Conservation (phyloP, 2,113 vertebrate species). For the Crypturellus undulatus region DNA sequence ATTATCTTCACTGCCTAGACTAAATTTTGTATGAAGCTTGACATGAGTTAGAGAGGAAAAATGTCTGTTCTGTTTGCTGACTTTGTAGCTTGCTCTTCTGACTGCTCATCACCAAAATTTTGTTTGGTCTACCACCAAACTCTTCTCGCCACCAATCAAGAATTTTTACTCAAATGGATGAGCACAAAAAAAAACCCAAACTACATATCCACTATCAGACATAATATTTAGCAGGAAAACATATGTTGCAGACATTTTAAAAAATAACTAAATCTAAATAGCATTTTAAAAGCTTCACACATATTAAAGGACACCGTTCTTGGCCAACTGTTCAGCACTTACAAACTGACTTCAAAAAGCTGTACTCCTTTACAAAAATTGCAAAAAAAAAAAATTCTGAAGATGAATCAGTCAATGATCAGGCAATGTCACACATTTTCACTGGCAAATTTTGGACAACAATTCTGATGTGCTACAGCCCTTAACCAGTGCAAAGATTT, state of each 20-base stretch:
- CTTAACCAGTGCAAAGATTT: accelerated
- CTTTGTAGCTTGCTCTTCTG: neutral
- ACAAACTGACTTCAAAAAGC: neutral
- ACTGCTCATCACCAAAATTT: neutral
- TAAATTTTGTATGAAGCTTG: neutral
- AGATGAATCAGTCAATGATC: neutral
- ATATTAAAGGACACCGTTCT: neutral
- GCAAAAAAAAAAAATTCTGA: neutral
- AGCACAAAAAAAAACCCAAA: neutral
- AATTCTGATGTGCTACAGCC: neutral
- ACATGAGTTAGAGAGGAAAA: neutral
- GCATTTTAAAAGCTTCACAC: neutral
- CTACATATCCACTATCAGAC: neutral
- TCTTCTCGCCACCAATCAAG: neutral
- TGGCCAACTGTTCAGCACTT: neutral
- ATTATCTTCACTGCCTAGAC: neutral
- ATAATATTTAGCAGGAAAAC: neutral
- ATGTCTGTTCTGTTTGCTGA: neutral
- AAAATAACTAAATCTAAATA: neutral
- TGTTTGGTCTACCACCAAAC: neutral
- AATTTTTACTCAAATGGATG: neutral
- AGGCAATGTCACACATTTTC: neutral
- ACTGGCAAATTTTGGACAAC: neutral
- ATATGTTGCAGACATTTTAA: neutral
- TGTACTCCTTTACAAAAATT: neutral